phyloP scores from a whole-genome alignment of 2,888 invertebrate genomes.

The Aleiodes leptofemur region DNA sequence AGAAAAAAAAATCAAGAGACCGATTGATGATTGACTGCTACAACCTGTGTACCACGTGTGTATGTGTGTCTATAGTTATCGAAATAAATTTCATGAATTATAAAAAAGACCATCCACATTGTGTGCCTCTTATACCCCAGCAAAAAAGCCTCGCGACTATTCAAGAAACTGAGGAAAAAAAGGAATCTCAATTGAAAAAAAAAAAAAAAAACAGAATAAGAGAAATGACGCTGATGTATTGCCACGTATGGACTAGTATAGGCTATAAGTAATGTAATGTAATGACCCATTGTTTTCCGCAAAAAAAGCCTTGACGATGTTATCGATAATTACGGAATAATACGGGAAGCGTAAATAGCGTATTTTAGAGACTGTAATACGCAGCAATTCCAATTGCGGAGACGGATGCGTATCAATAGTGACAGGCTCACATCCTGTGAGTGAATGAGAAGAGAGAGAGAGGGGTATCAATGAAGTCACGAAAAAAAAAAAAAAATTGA shows the following conservation, averaged over 20 bases:
- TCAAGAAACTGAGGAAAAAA: not conserved
- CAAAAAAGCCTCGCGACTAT: not conserved
- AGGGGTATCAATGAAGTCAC: conserved; percentile 58
- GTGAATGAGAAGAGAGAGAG: conserved; percentile 11
- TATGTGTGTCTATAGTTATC: not conserved
- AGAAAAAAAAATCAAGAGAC: too few species aligned
- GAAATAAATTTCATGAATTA: conserved; percentile 5
- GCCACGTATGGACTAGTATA: conserved; percentile 15
- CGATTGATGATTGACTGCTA: too few species aligned
- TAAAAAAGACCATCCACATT: not conserved
- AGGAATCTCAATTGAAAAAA: not conserved
- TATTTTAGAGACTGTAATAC: conserved; percentile 61
- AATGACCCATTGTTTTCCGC: conserved; percentile 74
- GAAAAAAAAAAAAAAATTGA: not conserved
- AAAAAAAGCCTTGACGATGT: conserved; percentile 74
- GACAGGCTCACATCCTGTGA: conserved; percentile 66
- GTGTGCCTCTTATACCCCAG: not conserved
- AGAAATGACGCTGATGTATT: conserved; percentile 13
- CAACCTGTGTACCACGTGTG: not conserved
- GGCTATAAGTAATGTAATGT: conserved; percentile 65
- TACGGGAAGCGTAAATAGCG: conserved; percentile 73
- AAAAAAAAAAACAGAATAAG: not conserved
- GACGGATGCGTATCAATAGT: conserved; percentile 70
- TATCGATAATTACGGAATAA: conserved; percentile 75
- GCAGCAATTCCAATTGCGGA: conserved; percentile 46